Evolutionary conservation across 1,140 invertebrate genomes (phyloP).

Genomic region (Drosophila kanapiae): DNA sequence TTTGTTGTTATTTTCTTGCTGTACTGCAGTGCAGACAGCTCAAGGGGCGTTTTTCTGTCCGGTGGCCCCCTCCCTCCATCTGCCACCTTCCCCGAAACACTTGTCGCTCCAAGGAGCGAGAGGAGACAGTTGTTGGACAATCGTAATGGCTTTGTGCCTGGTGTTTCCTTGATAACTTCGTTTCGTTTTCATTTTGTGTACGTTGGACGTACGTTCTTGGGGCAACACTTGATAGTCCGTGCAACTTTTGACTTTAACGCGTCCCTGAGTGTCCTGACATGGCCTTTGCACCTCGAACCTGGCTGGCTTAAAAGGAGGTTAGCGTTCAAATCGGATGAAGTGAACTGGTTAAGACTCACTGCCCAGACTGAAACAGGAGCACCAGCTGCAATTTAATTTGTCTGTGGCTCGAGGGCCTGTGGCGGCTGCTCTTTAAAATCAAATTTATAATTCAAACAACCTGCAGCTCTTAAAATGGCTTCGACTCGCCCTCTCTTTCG

Average conservation of each 20-base stretch:
- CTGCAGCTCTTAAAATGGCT: slow-evolving; percentile 31
- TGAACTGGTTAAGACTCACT: slow-evolving; percentile 18
- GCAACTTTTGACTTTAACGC: slow-evolving; percentile 77
- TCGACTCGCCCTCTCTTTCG: slow-evolving; percentile 11
- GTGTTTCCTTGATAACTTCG: slow-evolving; percentile 67
- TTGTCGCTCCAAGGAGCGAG: slow-evolving; percentile 47
- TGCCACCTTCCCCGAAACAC: slow-evolving; percentile 50
- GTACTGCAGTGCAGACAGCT: slow-evolving; percentile 31
- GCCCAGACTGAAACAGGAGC: slow-evolving; percentile 12
- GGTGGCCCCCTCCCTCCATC: background rate
- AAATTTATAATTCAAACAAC: slow-evolving; percentile 54
- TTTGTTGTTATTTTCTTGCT: background rate
- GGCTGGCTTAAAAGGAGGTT: slow-evolving; percentile 16
- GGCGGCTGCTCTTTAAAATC: slow-evolving; percentile 33
- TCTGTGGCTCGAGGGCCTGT: slow-evolving; percentile 21
- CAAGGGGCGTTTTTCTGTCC: slow-evolving; percentile 17
- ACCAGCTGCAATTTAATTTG: slow-evolving; percentile 34
- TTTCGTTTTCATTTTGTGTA: slow-evolving; percentile 65
- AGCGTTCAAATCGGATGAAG: slow-evolving; percentile 20
- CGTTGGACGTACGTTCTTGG: slow-evolving; percentile 39
- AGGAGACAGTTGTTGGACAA: slow-evolving; percentile 38
- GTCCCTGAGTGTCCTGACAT: slow-evolving; percentile 58
- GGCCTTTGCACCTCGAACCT: slow-evolving; percentile 31
- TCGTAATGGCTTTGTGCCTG: slow-evolving; percentile 66
- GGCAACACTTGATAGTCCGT: slow-evolving; percentile 59